Evolutionary conservation across 2,888 invertebrate genomes (phyloP), one percentile per base, ranked within the genome.

Genomic region (Alcis repandata): DNA sequence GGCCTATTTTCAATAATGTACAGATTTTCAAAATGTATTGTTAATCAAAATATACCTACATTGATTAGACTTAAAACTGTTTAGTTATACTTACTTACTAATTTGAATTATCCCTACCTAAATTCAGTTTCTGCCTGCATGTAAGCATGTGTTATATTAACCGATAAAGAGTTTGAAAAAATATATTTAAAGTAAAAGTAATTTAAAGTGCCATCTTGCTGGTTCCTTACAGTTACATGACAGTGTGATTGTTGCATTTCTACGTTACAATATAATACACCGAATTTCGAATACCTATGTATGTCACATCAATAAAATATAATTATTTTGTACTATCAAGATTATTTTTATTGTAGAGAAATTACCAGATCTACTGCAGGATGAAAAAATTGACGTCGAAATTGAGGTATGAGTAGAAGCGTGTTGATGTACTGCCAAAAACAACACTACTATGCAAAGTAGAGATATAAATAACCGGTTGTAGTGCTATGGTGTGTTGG

Each of bases 271-370:
- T 70, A 66, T 62, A 72, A 43, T 64, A 71, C 71, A 69, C 73
- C 60, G 69, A 65, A 69, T 71, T 71, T 70, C 62, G 56, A 69
- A 73, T 71, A 64, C 17, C n/a, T 57, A 73, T 69, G 60, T 83
- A 84, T 85, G 81, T 86, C 83, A 84, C 85, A 83, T 85, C 87
- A 87, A 80, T 86, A 85, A 84, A 87, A 87, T 84, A 85, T 84
- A 87, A 86, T 85, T 84, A 87, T 90, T 90, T 89, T 88, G 82
- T 87, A 89, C 82, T 59, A 54, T 62, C 69, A 43, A 66, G 19
- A 40, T 69, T 63, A n/a, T 75, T 73, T 78, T 69, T 45, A 62
- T 70, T 67, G 11, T 43, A 20, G 10, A 20, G 15, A 15, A n/a
- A n/a, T 27, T 27, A 27, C 27, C 6, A 27, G 27, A 27, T n/a